These are phyloP conservation scores for Arctia plantaginis DNA, from an alignment of 2,888 invertebrate species.

Conservation along the genomic window DNA sequence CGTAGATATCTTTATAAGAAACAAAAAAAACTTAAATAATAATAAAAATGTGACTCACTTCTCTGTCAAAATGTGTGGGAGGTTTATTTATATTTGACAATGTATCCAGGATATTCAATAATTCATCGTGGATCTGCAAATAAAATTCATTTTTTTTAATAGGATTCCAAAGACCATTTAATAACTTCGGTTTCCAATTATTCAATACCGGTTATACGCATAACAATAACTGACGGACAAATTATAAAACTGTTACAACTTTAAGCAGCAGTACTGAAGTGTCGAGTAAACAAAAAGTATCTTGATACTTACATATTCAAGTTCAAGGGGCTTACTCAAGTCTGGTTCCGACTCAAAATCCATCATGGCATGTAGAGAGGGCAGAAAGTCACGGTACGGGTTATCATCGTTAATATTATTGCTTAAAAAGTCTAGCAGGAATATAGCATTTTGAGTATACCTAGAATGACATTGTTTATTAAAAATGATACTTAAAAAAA, in stretches of 20 bases:
- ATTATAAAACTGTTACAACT: too few relatives aligned
- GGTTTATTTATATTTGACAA: constrained; percentile 51
- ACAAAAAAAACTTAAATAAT: background rate
- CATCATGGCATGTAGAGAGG: constrained; percentile 36
- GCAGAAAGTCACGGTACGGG: constrained; percentile 39
- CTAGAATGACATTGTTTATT: constrained; percentile 46
- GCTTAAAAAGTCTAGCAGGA: constrained; percentile 62
- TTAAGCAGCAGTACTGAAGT: too few relatives aligned
- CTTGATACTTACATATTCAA: constrained; percentile 61
- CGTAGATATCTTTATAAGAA: too few relatives aligned
- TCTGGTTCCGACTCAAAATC: constrained; percentile 28
- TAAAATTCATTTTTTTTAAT: too few relatives aligned
- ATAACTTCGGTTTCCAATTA: too few relatives aligned
- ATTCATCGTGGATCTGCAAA: constrained; percentile 57
- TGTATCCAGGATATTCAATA: constrained; percentile 52
- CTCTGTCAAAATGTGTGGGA: constrained; percentile 15
- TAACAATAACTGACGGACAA: too few relatives aligned
- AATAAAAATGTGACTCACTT: constrained; percentile 20
- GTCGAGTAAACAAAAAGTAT: background rate
- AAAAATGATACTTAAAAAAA: background rate
- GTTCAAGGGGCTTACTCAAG: constrained; percentile 44
- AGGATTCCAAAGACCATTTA: background rate
- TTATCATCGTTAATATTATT: constrained; percentile 37
- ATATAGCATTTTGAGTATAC: constrained; percentile 62
- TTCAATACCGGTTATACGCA: too few relatives aligned